phyloP scores from a whole-genome alignment of 2,797 vertebrate genomes.

The Pogonophryne albipinna region DNA sequence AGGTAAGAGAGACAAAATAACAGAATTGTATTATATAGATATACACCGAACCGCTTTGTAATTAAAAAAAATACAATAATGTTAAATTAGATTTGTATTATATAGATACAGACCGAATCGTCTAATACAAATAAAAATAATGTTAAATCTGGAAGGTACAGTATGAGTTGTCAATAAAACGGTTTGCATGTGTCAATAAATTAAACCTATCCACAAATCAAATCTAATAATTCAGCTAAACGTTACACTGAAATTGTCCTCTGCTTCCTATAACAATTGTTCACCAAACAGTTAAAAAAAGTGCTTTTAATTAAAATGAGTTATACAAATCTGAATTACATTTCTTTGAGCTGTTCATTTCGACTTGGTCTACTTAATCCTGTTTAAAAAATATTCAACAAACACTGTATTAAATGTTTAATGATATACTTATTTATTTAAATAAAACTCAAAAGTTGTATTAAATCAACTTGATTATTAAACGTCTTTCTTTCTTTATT shows the following conservation, averaged over 20 bases:
- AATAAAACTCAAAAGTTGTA: neutral
- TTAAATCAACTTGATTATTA: neutral
- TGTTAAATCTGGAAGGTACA: neutral
- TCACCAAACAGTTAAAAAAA: neutral
- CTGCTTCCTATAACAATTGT: neutral
- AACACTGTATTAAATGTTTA: neutral
- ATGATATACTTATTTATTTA: neutral
- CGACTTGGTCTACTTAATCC: neutral
- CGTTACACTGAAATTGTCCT: neutral
- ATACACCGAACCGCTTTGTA: neutral
- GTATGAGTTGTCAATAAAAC: too few relatives aligned
- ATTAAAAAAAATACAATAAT: neutral
- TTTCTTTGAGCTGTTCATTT: neutral
- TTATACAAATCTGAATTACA: neutral
- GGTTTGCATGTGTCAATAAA: neutral
- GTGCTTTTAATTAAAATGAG: neutral
- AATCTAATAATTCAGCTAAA: neutral
- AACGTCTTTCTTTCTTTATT: neutral
- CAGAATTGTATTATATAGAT: neutral
- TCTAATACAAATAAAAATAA: neutral
- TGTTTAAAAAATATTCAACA: neutral
- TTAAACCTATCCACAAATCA: neutral
- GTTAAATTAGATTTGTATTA: neutral
- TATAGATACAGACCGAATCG: neutral
- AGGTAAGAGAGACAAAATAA: neutral